Evolutionary conservation across 2,888 invertebrate genomes (phyloP).

Genomic region (Bursaphelenchus okinawaensis): DNA sequence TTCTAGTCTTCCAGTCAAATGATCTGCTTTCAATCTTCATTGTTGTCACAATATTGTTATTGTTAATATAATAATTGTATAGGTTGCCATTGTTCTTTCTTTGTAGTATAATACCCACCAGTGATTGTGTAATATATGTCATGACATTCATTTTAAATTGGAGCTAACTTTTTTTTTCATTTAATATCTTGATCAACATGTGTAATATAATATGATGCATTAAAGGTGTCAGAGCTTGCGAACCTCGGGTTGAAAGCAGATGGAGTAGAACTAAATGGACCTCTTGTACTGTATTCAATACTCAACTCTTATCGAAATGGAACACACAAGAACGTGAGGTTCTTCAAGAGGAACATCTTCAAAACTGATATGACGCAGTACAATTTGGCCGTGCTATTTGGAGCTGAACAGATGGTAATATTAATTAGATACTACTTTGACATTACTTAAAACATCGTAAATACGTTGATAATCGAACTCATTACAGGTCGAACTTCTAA

Average conservation of each 20-base stretch:
- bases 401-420: slow-evolving; percentile 48
- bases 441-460: no score
- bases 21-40: slow-evolving; percentile 4
- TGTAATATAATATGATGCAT: neutral
- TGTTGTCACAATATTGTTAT: neutral
- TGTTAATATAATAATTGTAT: neutral
- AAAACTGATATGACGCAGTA: slow-evolving; percentile 43
- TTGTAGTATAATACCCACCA: neutral
- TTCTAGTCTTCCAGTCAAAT: neutral
- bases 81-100: neutral
- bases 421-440: neutral
- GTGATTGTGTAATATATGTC: slow-evolving; percentile 13
- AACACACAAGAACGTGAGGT: slow-evolving; percentile 17
- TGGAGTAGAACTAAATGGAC: slow-evolving; percentile 52
- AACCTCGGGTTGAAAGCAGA: slow-evolving; percentile 38
- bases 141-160: neutral
- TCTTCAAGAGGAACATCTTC: slow-evolving; percentile 45
- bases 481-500: slow-evolving; percentile 45
- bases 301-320: slow-evolving; percentile 33
- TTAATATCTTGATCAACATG: no score
- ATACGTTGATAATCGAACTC: no score
- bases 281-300: slow-evolving; percentile 47
- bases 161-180: no score
- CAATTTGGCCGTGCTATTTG: slow-evolving; percentile 50
- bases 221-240: slow-evolving; percentile 53